Evolutionary conservation across 2,113 vertebrate genomes (phyloP).

Genomic region (Semicossyphus pulcher): DNA sequence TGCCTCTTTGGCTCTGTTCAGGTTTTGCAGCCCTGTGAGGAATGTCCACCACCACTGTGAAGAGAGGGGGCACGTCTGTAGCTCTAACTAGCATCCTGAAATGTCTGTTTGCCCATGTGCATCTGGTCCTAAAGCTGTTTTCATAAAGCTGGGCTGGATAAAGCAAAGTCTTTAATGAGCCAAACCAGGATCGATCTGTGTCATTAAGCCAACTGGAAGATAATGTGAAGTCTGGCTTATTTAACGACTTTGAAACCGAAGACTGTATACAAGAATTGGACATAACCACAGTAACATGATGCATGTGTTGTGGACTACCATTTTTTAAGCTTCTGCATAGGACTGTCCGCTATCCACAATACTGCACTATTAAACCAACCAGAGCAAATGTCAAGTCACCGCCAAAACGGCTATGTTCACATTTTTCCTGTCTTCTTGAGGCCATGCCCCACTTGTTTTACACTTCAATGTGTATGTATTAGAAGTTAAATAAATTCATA

Average conservation of each 20-base stretch:
- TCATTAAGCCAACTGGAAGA: not conserved
- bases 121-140: not conserved
- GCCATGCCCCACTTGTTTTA: not conserved
- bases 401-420: not conserved
- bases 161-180: not conserved
- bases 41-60: conserved; percentile 67
- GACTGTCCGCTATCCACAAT: not conserved
- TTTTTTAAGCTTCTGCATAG: not conserved
- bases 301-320: not conserved
- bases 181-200: not conserved
- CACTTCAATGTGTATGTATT: not conserved
- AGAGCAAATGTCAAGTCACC: not conserved
- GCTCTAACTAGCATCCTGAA: conserved; percentile 10
- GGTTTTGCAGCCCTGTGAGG: conserved; percentile 69
- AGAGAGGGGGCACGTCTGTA: conserved; percentile 39
- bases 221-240: not conserved
- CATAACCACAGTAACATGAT: not conserved
- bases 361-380: not conserved
- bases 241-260: not conserved
- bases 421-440: not conserved
- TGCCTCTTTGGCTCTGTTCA: conserved; percentile 38
- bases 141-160: not conserved
- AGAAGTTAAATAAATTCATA: not conserved
- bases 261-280: not conserved
- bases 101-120: conserved; percentile 43